Base-by-base conservation (phyloP, 2,888 invertebrate species). In the Brachypterus glaber region DNA sequence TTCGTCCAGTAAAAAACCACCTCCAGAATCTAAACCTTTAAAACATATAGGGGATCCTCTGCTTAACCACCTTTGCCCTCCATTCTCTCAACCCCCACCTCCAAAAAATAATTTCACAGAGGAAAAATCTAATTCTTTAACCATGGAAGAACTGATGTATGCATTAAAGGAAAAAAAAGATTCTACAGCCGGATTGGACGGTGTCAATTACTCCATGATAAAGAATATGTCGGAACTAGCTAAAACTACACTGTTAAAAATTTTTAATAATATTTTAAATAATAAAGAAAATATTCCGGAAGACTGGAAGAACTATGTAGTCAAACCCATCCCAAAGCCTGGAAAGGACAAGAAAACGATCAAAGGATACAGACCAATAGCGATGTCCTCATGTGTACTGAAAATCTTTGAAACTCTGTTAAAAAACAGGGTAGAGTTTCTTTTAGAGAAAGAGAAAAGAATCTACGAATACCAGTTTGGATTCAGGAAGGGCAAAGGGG, bases 291-390 rank as follows among this genome's bases (percentile, higher is more conserved):
- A n/a, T n/a, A 15, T 13, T 11, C 36, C 36, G 5, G 17, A 4
- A 17, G 24, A 35, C 9, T 39, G 39, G 35, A 15, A 13, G 16
- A 17, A 29, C 2, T 14, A 17, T 1, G 15, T 30, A 3, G 9
- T 39, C 3, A 4, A 35, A n/a, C 35, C 30, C 2, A 26, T 39
- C n/a, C 17, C 35, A n/a, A 39, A 39, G 11, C 4, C 12, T 4
- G 21, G 24, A 2, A 39, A 35, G 21, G 27, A 39, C 14, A 30
- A 34, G 9, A 21, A 30, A n/a, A 11, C 16, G 3, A 2, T 9
- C 11, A 15, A 21, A 12, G 35, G 21, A 30, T 39, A 33, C 12
- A 35, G 35, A 35, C 35, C 39, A 12, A 39, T 39, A 1, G 30
- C 35, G 3, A 12, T 39, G 14, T 13, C 27, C 9, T 39, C 39